Evolutionary conservation across 2,888 invertebrate genomes (phyloP).

Genomic region (Tyria jacobaeae): DNA sequence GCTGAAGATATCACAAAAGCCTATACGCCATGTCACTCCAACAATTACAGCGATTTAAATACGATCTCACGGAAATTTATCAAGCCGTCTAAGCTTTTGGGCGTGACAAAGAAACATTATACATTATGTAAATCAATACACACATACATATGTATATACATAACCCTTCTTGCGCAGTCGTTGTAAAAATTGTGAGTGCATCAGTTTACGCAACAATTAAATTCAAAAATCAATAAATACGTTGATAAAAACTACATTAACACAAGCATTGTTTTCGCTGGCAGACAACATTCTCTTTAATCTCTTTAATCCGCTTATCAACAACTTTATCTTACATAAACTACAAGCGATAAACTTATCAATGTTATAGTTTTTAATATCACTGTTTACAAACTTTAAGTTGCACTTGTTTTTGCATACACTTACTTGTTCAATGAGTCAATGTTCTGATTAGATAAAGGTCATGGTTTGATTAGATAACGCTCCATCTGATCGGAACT

Average conservation of each 20-base stretch:
- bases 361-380: slow-evolving; percentile 18
- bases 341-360: slow-evolving; percentile 9
- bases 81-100: too few species aligned
- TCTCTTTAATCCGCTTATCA: slow-evolving; percentile 12
- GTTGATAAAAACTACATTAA: neutral
- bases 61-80: too few species aligned
- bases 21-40: too few species aligned
- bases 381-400: slow-evolving; percentile 20
- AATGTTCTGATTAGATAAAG: slow-evolving; percentile 27
- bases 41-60: too few species aligned
- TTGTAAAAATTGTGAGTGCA: too few species aligned
- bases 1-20: too few species aligned
- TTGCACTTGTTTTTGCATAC: slow-evolving; percentile 20
- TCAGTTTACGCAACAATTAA: neutral
- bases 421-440: slow-evolving; percentile 16
- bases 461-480: slow-evolving; percentile 21
- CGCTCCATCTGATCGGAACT: slow-evolving; percentile 4
- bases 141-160: too few species aligned
- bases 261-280: neutral
- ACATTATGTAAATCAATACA: too few species aligned
- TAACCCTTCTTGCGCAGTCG: too few species aligned
- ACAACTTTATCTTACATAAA: slow-evolving; percentile 9
- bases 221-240: neutral
- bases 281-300: slow-evolving; percentile 6
- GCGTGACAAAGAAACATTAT: too few species aligned